phyloP scores from a whole-genome alignment of 92 coral and sea anemone species.

The Palythoa grandiflora region DNA sequence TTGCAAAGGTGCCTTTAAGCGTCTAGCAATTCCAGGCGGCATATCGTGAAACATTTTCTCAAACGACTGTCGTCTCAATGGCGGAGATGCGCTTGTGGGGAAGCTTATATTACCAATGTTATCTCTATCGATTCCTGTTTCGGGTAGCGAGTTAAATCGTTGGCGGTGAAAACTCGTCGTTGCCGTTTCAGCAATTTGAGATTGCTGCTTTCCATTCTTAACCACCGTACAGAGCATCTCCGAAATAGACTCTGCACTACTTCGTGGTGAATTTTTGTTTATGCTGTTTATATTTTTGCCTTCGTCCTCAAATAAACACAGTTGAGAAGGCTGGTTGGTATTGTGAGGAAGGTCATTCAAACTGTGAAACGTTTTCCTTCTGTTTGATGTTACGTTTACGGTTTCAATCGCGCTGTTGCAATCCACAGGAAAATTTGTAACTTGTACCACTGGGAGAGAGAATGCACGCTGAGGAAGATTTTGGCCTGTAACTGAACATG shows the following conservation, averaged over 20 bases:
- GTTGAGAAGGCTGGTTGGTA: neutral
- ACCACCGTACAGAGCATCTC: neutral
- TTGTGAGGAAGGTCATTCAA: neutral
- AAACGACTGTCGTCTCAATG: neutral
- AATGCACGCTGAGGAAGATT: neutral
- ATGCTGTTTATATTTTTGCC: neutral
- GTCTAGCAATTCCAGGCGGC: constrained; percentile 27
- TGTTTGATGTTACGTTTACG: neutral
- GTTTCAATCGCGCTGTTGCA: neutral
- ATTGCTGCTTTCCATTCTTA: neutral
- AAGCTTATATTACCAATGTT: neutral
- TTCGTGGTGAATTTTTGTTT: neutral
- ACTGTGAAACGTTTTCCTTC: neutral
- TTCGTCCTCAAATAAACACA: neutral
- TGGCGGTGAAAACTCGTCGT: neutral
- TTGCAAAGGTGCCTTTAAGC: constrained; percentile 15
- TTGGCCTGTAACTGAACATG: neutral
- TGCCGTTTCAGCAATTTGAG: neutral
- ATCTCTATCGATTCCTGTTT: neutral
- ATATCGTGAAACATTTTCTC: neutral
- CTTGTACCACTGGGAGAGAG: neutral
- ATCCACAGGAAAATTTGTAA: constrained; percentile 60
- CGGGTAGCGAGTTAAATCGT: neutral
- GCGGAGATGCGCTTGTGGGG: neutral
- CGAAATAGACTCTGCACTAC: neutral